Evolutionary conservation across 2,113 vertebrate genomes (phyloP).

Genomic region (Orientallactaga bullata): DNA sequence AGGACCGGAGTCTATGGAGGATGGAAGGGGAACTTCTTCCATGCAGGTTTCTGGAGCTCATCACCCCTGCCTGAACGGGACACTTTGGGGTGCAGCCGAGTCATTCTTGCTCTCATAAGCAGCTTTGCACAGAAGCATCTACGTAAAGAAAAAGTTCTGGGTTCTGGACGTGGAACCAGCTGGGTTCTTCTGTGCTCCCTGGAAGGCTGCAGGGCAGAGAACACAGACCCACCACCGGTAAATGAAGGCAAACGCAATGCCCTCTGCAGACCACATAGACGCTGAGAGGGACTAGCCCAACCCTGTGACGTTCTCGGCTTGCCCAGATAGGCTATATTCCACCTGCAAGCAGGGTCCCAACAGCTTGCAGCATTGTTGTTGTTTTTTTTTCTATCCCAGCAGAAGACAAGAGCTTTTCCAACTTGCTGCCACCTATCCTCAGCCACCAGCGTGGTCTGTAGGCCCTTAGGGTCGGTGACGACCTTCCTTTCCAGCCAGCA

Average conservation of each 20-base stretch:
- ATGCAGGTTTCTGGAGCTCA: neutral
- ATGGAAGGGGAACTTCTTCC: neutral
- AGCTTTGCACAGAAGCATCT: neutral
- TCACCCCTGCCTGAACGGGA: too few species aligned
- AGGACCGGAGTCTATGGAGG: neutral
- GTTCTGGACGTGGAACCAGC: neutral
- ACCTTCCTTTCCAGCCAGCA: too few species aligned
- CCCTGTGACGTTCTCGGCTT: neutral
- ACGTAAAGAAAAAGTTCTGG: neutral
- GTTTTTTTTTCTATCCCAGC: neutral
- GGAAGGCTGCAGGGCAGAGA: neutral
- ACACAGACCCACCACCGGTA: neutral
- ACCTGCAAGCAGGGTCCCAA: neutral
- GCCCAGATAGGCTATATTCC: too few species aligned
- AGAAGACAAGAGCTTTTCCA: neutral
- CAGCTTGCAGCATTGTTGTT: too few species aligned
- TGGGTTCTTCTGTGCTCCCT: neutral
- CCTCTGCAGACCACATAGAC: neutral
- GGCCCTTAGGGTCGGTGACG: neutral
- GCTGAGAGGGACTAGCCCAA: neutral
- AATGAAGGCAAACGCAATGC: neutral
- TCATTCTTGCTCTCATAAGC: neutral
- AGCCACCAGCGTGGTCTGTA: neutral
- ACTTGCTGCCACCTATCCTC: neutral
- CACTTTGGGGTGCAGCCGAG: neutral